phyloP scores from a whole-genome alignment of 2,888 invertebrate genomes.

The Limenitis camilla region DNA sequence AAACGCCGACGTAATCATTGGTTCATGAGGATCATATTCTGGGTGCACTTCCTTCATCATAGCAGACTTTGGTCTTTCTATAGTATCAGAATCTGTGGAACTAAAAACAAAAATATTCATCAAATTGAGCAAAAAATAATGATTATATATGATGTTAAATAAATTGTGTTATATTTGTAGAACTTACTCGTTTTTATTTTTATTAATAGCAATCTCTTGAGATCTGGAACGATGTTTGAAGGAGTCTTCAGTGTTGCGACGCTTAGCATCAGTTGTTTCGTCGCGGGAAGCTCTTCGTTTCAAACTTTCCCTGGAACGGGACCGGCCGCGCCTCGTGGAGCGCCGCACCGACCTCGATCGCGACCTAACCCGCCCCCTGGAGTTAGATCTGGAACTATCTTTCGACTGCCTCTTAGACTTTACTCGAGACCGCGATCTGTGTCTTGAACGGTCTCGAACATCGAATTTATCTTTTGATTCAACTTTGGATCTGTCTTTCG shows the following conservation, averaged over 20 bases:
- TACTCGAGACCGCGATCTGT: conserved; percentile 46
- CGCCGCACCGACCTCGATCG: conserved; percentile 34
- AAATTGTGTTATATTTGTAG: not conserved
- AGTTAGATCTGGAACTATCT: conserved; percentile 44
- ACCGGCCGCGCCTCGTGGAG: conserved; percentile 14
- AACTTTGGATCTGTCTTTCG: conserved; percentile 40
- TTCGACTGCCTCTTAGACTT: conserved; percentile 44
- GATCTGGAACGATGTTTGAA: conserved; percentile 53
- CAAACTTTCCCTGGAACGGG: conserved; percentile 27
- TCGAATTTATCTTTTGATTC: conserved; percentile 47
- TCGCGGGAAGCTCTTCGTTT: conserved; percentile 24
- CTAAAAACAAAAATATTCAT: conserved; percentile 26
- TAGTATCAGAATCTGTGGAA: conserved; percentile 64
- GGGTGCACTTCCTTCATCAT: conserved; percentile 63
- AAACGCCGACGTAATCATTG: conserved; percentile 68
- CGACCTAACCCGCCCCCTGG: conserved; percentile 40
- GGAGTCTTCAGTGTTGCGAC: conserved; percentile 43
- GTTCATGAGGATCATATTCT: conserved; percentile 67
- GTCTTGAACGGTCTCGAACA: conserved; percentile 41
- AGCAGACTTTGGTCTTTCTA: conserved; percentile 66
- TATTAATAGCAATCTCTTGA: conserved; percentile 49
- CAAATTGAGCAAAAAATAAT: not conserved
- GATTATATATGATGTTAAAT: not conserved
- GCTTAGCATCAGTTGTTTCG: conserved; percentile 34
- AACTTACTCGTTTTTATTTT: conserved; percentile 61